Evolutionary conservation across 2,797 vertebrate species (phyloP).

Genomic region (Brachyrhaphis roseni): DNA sequence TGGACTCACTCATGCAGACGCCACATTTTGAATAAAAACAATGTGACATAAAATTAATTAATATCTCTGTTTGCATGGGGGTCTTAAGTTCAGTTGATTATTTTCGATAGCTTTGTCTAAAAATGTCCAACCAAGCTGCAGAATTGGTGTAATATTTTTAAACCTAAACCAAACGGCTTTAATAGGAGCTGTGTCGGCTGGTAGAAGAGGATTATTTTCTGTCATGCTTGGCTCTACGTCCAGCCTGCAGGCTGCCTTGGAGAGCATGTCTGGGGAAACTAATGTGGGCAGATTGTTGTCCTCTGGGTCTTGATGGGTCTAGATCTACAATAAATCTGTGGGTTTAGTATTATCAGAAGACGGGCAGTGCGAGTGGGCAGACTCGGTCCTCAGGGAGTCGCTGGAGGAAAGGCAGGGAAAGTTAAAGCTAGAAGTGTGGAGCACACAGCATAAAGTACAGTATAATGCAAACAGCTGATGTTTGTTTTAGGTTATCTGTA

Average conservation of each 20-base stretch:
- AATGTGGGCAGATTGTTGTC: conserved; percentile 56
- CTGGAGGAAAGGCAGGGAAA: conserved; percentile 36
- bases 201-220: conserved; percentile 34
- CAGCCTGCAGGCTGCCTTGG: conserved; percentile 38
- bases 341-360: conserved; percentile 56
- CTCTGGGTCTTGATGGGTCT: conserved; percentile 61
- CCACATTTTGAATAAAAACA: not conserved
- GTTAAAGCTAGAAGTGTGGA: conserved; percentile 35
- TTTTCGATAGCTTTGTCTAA: not conserved
- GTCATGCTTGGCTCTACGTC: conserved; percentile 23
- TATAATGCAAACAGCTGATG: conserved; percentile 36
- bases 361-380: conserved; percentile 56
- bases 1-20: not conserved
- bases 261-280: conserved; percentile 59
- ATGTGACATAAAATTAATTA: not conserved
- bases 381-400: conserved; percentile 29
- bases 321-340: conserved; percentile 42
- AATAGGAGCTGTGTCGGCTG: conserved; percentile 8
- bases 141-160: not conserved
- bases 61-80: not conserved
- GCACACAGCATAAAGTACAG: conserved; percentile 27
- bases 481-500: conserved; percentile 27
- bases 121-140: not conserved
- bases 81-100: not conserved
- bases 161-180: conserved; percentile 11